phyloP scores from a whole-genome alignment of 2,113 vertebrate species.

The Pteropus alecto region DNA sequence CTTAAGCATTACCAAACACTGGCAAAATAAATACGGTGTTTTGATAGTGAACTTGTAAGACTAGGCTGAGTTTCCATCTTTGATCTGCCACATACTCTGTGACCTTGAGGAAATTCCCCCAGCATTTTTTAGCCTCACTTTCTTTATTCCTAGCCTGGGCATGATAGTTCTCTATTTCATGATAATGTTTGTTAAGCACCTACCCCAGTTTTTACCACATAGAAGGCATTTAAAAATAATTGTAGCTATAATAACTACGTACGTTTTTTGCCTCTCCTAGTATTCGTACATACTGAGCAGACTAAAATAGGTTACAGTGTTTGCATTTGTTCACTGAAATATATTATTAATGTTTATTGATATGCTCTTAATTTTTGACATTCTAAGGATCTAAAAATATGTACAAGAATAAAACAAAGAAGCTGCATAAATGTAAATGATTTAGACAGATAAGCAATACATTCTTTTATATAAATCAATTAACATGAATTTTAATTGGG shows the following conservation, averaged over 20 bases:
- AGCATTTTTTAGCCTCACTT: background rate
- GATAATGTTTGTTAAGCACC: background rate
- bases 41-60: background rate
- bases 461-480: background rate
- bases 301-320: background rate
- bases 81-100: background rate
- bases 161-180: background rate
- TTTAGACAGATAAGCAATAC: background rate
- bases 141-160: background rate
- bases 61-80: background rate
- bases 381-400: conserved; percentile 7
- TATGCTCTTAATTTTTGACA: background rate
- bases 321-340: background rate
- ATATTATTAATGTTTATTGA: background rate
- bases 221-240: conserved; percentile 11
- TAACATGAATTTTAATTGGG: conserved; percentile 32
- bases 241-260: background rate
- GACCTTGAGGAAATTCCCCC: background rate
- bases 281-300: background rate
- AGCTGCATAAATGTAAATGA: background rate
- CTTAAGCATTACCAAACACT: background rate
- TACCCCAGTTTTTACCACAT: background rate
- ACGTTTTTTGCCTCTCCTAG: background rate
- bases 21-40: background rate
- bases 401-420: background rate